Evolutionary conservation across 2,797 vertebrate species (phyloP).

Genomic region (Rhynchotus rufescens): DNA sequence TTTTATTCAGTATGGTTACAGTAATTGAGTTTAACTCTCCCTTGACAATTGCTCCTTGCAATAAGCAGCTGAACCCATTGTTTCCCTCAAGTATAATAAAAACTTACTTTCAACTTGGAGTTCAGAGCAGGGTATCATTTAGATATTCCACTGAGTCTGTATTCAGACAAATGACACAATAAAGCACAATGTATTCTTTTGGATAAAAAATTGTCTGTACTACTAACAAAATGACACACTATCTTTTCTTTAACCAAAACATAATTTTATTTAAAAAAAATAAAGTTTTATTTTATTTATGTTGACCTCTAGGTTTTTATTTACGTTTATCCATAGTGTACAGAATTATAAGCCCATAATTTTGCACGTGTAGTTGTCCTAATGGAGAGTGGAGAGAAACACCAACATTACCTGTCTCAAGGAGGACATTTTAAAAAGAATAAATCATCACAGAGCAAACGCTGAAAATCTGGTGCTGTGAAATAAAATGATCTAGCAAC

Average conservation of each 20-base stretch:
- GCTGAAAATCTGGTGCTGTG: background rate
- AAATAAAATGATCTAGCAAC: background rate
- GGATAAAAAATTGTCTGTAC: slow-evolving; percentile 84
- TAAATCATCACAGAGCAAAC: slow-evolving; percentile 36
- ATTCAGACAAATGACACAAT: slow-evolving; percentile 93
- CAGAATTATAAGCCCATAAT: slow-evolving; percentile 38
- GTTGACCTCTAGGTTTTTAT: slow-evolving; percentile 83
- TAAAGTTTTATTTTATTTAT: slow-evolving; percentile 87
- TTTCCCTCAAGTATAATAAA: slow-evolving; percentile 98
- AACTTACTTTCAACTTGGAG: slow-evolving; percentile 94
- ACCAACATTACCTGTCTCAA: background rate
- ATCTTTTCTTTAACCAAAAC: slow-evolving; percentile 81
- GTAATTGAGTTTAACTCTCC: slow-evolving; percentile 99
- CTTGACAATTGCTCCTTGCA: slow-evolving; percentile 96
- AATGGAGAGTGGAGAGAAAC: background rate
- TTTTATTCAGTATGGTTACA: slow-evolving; percentile 94
- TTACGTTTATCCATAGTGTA: slow-evolving; percentile 58
- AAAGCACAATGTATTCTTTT: slow-evolving; percentile 89
- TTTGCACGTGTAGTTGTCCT: slow-evolving; percentile 4
- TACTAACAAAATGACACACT: slow-evolving; percentile 82
- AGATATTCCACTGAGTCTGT: slow-evolving; percentile 87
- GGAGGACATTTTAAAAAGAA: slow-evolving; percentile 47
- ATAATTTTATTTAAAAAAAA: slow-evolving; percentile 83
- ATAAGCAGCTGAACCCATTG: slow-evolving; percentile 99
- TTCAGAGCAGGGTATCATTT: slow-evolving; percentile 93